Conservation (phyloP, 2,888 invertebrate species). For the Andrena haemorrhoa region DNA sequence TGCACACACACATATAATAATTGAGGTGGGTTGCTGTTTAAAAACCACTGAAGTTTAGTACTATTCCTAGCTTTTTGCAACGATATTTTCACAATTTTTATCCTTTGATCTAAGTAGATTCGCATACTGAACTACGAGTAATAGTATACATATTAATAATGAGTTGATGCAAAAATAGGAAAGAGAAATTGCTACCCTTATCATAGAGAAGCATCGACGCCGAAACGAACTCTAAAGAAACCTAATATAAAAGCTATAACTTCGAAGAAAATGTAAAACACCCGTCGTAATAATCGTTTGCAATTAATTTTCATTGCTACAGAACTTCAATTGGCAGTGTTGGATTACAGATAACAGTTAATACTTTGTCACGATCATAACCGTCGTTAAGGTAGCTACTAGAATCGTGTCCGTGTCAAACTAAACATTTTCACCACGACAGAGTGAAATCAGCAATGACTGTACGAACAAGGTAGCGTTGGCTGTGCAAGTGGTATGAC, state of each 20-base stretch:
- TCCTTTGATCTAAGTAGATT: too few relatives aligned
- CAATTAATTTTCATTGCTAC: too few relatives aligned
- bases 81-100: background rate
- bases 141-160: too few relatives aligned
- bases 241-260: too few relatives aligned
- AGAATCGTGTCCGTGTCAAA: conserved; percentile 1
- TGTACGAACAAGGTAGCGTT: conserved; percentile 47
- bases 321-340: background rate
- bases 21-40: background rate
- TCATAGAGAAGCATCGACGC: too few relatives aligned
- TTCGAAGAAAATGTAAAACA: too few relatives aligned
- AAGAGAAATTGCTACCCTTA: too few relatives aligned
- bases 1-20: background rate
- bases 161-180: too few relatives aligned
- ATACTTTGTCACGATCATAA: background rate
- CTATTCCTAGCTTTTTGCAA: too few relatives aligned
- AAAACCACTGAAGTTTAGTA: conserved; percentile 3
- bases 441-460: conserved; percentile 58
- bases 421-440: conserved; percentile 40
- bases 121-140: too few relatives aligned
- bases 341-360: background rate
- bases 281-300: too few relatives aligned
- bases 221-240: too few relatives aligned
- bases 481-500: conserved; percentile 52
- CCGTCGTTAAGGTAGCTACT: background rate